phyloP scores from a whole-genome alignment of 2,888 invertebrate genomes.

The Boloria euphrosyne region DNA sequence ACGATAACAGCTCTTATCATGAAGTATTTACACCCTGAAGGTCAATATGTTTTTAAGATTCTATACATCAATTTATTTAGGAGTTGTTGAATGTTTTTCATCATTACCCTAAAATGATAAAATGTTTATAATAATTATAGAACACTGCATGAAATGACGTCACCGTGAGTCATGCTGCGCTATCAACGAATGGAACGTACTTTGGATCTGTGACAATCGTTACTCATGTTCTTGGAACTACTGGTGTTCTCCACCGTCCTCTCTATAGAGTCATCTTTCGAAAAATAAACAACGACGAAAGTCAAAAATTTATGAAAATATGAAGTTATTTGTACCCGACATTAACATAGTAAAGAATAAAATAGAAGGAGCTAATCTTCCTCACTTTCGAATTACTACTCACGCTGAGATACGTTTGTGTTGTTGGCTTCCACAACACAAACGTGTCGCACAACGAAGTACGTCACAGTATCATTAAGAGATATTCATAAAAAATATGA shows the following conservation, averaged over 20 bases:
- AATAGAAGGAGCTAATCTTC: too few species aligned
- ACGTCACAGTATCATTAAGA: too few species aligned
- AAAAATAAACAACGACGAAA: too few species aligned
- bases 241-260: not conserved
- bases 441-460: too few species aligned
- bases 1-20: constrained; percentile 8
- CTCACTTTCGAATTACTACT: too few species aligned
- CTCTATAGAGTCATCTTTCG: too few species aligned
- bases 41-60: not conserved
- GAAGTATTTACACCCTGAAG: not conserved
- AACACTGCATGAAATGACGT: not conserved
- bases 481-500: not conserved
- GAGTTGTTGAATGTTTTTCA: not conserved
- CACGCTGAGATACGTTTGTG: too few species aligned
- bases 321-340: too few species aligned
- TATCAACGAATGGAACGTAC: not conserved
- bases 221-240: constrained; percentile 9
- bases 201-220: constrained; percentile 6
- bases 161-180: not conserved
- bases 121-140: not conserved
- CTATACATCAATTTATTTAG: too few species aligned
- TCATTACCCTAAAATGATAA: not conserved
- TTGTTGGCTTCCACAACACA: too few species aligned
- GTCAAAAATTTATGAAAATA: too few species aligned
- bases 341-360: too few species aligned